Evolutionary conservation across 92 coral and sea anemone genomes (phyloP).

Genomic region (Phenganax stokvisi): DNA sequence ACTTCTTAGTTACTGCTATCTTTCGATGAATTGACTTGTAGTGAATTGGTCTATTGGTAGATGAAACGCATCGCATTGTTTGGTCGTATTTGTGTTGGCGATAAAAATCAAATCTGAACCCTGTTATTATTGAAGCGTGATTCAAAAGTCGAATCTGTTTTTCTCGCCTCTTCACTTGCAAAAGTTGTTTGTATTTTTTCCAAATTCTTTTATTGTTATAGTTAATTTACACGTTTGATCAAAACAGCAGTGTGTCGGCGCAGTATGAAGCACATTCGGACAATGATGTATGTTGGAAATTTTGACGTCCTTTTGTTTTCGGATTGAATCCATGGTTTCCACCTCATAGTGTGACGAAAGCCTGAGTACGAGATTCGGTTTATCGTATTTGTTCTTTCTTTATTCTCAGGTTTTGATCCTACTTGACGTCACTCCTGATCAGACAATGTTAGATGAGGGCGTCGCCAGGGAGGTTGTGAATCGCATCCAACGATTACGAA

Average conservation of each 20-base stretch:
- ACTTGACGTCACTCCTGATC: conserved; percentile 92
- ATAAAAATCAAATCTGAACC: too few species aligned
- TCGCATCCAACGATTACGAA: conserved; percentile 93
- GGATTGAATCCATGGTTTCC: background rate
- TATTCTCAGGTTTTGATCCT: conserved; percentile 62
- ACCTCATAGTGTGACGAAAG: background rate
- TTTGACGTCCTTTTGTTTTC: background rate
- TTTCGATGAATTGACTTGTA: too few species aligned
- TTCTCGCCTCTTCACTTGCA: too few species aligned
- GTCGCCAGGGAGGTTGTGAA: conserved; percentile 94
- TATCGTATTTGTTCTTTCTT: background rate
- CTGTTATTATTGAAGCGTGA: too few species aligned
- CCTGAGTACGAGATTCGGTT: background rate
- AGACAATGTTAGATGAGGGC: conserved; percentile 91
- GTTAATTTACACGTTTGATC: conserved; percentile 78
- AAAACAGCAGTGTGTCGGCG: conserved; percentile 63
- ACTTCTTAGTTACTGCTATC: too few species aligned
- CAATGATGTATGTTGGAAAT: conserved; percentile 56
- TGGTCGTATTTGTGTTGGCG: too few species aligned
- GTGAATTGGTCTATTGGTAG: too few species aligned
- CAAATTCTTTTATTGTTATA: conserved; percentile 22
- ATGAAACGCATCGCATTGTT: too few species aligned
- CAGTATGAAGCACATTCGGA: conserved; percentile 93
- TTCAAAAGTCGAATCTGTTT: too few species aligned
- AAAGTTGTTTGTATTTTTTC: background rate